These are phyloP conservation scores for Hartigia nigra DNA, from an alignment of 2,888 invertebrate species.

Conservation along the genomic window DNA sequence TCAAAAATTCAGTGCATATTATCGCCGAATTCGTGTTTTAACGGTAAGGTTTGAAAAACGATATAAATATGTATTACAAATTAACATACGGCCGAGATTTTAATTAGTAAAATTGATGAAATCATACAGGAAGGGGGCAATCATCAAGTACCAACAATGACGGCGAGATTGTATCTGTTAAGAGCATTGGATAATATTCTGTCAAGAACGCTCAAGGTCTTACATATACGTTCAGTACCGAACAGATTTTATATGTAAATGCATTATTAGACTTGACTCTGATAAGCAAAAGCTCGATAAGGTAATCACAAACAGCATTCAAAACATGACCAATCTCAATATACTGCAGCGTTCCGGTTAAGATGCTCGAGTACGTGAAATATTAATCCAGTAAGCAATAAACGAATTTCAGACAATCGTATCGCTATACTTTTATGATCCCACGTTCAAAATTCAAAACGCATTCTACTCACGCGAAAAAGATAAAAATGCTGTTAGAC, in stretches of 20 bases:
- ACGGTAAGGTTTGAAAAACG: constrained; percentile 70
- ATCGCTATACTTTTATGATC: neutral
- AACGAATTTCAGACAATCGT: neutral
- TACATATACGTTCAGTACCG: neutral
- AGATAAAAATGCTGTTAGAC: neutral
- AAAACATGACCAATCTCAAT: neutral
- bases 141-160: constrained; percentile 75
- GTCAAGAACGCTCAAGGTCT: neutral
- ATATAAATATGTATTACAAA: constrained; percentile 11
- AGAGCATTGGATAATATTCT: constrained; percentile 65
- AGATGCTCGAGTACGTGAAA: neutral
- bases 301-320: neutral
- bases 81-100: constrained; percentile 32
- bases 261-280: neutral
- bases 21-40: constrained; percentile 76
- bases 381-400: neutral
- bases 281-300: neutral
- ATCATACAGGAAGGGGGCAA: constrained; percentile 74
- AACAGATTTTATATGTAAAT: neutral
- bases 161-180: constrained; percentile 78
- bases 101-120: neutral
- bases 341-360: neutral
- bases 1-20: constrained; percentile 78
- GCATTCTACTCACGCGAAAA: neutral
- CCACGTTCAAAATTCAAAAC: neutral